Conservation (phyloP, 1,140 invertebrate genomes). For the Charaxes varanes region DNA sequence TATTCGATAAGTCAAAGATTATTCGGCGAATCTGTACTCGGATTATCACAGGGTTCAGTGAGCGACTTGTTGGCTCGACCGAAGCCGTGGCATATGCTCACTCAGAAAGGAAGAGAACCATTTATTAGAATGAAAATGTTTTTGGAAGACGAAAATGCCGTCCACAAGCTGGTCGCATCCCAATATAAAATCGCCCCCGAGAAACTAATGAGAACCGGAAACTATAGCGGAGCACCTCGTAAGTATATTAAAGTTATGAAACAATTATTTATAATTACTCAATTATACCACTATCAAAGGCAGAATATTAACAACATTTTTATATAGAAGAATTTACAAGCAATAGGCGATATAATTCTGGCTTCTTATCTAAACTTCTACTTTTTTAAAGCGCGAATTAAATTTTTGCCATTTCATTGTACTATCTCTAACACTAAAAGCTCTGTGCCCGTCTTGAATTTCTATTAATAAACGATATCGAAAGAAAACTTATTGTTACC, state of each 20-base stretch:
- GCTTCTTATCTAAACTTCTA: too few relatives aligned
- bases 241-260: conserved; percentile 73
- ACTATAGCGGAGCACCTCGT: conserved; percentile 90
- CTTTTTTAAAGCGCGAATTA: too few relatives aligned
- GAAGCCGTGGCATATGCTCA: conserved; percentile 98
- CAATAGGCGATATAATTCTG: too few relatives aligned
- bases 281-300: too few relatives aligned
- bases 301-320: too few relatives aligned
- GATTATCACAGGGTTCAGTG: conserved; percentile 96
- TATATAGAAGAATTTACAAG: too few relatives aligned
- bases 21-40: conserved; percentile 98
- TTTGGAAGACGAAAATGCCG: conserved; percentile 96
- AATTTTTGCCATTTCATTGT: too few relatives aligned
- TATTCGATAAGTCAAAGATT: conserved; percentile 98
- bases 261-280: background rate
- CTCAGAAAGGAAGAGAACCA: conserved; percentile 96
- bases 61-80: conserved; percentile 95
- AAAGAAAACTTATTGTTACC: too few relatives aligned
- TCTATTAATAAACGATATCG: too few relatives aligned
- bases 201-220: conserved; percentile 95
- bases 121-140: conserved; percentile 99
- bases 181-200: conserved; percentile 98
- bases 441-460: too few relatives aligned
- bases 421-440: too few relatives aligned
- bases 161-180: conserved; percentile 95